Conservation (phyloP, 30 jellyfish, hydroid and myxozoan species). For the Aurelia sp. region DNA sequence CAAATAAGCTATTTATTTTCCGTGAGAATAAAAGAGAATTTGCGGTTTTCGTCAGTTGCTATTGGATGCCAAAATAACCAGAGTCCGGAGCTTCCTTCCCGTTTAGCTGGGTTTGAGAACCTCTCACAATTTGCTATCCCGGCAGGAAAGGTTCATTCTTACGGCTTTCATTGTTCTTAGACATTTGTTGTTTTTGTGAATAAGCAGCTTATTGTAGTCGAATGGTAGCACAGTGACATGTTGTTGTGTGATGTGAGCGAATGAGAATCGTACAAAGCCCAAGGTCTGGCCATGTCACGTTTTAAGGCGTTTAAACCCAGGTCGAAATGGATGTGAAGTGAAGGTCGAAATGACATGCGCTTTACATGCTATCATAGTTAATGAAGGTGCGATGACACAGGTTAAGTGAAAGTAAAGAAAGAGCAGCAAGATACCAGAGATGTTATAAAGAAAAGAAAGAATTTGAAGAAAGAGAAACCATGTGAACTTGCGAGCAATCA, state of each 20-base stretch:
- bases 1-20: constrained; percentile 43
- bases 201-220: constrained; percentile 12
- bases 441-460: background rate
- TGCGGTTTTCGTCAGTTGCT: constrained; percentile 71
- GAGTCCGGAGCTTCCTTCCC: constrained; percentile 72
- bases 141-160: constrained; percentile 77
- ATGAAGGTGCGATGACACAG: background rate
- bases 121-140: constrained; percentile 48
- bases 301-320: background rate
- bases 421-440: constrained; percentile 2
- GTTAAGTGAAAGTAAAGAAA: background rate
- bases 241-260: background rate
- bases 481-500: constrained; percentile 9
- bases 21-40: constrained; percentile 55
- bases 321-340: background rate
- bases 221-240: constrained; percentile 25
- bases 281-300: constrained; percentile 12
- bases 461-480: constrained; percentile 3
- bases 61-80: constrained; percentile 62
- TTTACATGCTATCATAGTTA: background rate
- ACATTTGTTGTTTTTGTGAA: constrained; percentile 30
- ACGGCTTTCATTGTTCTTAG: constrained; percentile 33
- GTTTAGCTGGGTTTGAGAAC: constrained; percentile 48
- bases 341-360: constrained; percentile 17
- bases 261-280: background rate